phyloP scores from a whole-genome alignment of 2,113 vertebrate species.

The Panthera uncia region DNA sequence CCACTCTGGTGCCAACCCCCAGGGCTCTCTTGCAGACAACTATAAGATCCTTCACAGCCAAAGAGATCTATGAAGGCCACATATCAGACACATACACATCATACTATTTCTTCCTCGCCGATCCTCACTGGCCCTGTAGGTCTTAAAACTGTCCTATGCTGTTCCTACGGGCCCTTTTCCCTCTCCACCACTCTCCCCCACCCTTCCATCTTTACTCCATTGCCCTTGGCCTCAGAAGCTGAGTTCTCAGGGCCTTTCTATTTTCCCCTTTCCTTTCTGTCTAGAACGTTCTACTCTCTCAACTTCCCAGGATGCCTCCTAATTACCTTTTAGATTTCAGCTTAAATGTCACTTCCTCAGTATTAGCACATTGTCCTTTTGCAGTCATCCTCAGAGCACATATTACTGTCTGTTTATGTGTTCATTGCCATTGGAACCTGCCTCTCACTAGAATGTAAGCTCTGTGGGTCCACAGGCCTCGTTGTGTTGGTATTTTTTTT shows the following conservation, averaged over 20 bases:
- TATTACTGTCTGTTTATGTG: background rate
- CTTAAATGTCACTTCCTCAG: background rate
- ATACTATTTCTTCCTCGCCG: background rate
- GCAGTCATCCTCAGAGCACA: background rate
- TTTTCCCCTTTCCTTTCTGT: background rate
- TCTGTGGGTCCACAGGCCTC: background rate
- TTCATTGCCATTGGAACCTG: background rate
- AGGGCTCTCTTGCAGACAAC: background rate
- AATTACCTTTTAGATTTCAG: background rate
- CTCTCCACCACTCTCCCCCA: background rate
- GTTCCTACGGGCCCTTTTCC: too few relatives aligned
- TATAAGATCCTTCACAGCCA: background rate
- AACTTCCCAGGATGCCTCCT: background rate
- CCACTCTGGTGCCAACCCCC: background rate
- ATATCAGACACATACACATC: background rate
- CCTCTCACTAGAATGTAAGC: background rate
- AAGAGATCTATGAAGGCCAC: background rate
- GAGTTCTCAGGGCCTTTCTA: background rate
- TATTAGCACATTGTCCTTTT: background rate
- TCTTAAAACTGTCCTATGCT: too few relatives aligned
- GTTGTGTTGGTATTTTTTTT: background rate
- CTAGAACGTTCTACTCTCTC: background rate
- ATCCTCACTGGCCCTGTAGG: background rate
- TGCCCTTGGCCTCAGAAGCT: background rate
- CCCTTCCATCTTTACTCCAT: rapidly evolving